Evolutionary conservation across 2,113 vertebrate species (phyloP).

Genomic region (Falco punctatus): DNA sequence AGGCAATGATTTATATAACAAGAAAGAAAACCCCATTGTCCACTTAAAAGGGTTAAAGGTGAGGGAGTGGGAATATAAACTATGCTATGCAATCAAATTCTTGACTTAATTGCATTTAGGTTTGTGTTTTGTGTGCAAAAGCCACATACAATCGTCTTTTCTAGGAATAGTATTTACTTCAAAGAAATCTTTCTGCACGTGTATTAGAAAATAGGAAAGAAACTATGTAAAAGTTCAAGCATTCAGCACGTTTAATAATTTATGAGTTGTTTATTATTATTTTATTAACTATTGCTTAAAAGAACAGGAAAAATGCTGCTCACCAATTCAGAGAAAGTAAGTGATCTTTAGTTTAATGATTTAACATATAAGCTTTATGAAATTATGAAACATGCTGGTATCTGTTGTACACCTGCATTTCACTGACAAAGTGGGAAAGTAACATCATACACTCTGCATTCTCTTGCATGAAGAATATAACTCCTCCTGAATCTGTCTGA

Average conservation of each 20-base stretch:
- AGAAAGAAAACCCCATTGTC: conserved; percentile 46
- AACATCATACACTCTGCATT: neutral
- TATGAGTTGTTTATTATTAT: conserved; percentile 68
- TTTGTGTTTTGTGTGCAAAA: conserved; percentile 8
- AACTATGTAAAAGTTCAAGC: conserved; percentile 11
- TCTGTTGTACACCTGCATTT: neutral
- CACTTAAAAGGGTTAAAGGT: conserved; percentile 50
- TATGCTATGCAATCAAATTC: conserved; percentile 18
- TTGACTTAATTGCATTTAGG: conserved; percentile 7
- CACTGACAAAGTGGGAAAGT: neutral
- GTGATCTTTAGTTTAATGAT: conserved; percentile 42
- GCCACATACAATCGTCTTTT: neutral
- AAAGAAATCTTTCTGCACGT: neutral
- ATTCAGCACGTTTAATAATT: conserved; percentile 60
- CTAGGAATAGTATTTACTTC: neutral
- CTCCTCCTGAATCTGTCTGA: neutral
- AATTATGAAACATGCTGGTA: neutral
- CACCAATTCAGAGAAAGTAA: conserved; percentile 36
- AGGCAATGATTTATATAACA: neutral
- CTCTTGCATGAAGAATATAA: neutral
- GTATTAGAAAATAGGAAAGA: neutral
- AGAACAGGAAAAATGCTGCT: conserved; percentile 36
- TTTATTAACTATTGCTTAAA: conserved; percentile 58
- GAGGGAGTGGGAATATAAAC: conserved; percentile 39
- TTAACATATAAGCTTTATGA: neutral